These are phyloP conservation scores for Myotis myotis DNA, from an alignment of 2,797 vertebrate species.

Conservation along the genomic window DNA sequence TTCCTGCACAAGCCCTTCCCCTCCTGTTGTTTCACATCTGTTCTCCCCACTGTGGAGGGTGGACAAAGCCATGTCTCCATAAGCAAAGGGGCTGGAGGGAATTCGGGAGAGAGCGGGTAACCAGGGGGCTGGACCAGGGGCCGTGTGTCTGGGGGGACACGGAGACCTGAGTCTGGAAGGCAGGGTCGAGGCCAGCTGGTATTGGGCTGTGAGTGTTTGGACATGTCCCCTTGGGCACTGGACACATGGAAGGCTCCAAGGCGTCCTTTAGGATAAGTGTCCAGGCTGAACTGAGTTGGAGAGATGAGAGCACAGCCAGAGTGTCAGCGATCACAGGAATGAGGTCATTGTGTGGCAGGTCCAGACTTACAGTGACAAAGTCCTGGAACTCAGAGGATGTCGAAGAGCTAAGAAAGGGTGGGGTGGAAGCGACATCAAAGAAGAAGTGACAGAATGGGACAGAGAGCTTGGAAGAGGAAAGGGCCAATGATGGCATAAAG, in stretches of 20 bases:
- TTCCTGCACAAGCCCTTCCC: not conserved
- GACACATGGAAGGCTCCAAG: not conserved
- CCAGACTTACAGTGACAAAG: not conserved
- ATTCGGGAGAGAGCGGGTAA: not conserved
- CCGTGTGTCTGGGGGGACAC: fast-evolving
- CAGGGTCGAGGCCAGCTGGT: not conserved
- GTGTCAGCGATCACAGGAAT: not conserved
- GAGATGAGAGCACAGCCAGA: fast-evolving
- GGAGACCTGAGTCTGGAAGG: not conserved
- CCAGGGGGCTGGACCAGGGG: fast-evolving
- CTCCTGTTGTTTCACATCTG: not conserved
- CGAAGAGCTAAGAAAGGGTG: not conserved
- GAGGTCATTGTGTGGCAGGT: not conserved
- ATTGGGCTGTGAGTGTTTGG: not conserved
- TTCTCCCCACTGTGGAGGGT: not conserved
- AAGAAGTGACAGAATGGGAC: not conserved
- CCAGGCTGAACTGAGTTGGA: not conserved
- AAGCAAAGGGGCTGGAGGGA: not conserved
- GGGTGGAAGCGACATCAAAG: not conserved
- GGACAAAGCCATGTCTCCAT: not conserved
- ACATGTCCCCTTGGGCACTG: not conserved
- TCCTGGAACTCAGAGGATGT: not conserved
- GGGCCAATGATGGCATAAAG: fast-evolving
- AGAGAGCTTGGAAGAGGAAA: not conserved
- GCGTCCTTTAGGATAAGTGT: not conserved